Evolutionary conservation across 1,140 invertebrate genomes (phyloP).

Genomic region (Cotesia chilonis): DNA sequence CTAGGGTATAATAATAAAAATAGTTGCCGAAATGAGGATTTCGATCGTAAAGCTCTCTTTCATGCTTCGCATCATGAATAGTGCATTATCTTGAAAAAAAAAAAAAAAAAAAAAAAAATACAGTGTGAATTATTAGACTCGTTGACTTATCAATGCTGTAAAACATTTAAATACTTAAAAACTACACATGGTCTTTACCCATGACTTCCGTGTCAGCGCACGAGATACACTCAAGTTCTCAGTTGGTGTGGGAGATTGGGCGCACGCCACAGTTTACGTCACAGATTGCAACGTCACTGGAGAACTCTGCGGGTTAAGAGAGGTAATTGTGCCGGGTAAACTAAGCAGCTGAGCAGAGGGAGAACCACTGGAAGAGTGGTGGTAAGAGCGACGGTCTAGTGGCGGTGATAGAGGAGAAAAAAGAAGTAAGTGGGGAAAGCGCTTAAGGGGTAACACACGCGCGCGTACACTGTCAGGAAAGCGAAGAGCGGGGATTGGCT

Average conservation of each 20-base stretch:
- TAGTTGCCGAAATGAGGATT: too few relatives aligned
- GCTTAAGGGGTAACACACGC: constrained; percentile 36
- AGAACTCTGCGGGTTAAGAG: constrained; percentile 47
- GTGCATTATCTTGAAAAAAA: too few relatives aligned
- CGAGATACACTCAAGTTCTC: constrained; percentile 11
- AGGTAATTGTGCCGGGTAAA: neutral
- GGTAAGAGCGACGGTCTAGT: constrained; percentile 29
- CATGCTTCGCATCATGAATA: too few relatives aligned
- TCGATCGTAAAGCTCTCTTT: too few relatives aligned
- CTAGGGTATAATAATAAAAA: too few relatives aligned
- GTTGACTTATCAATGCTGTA: too few relatives aligned
- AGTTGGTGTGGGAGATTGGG: constrained; percentile 33
- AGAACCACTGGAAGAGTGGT: constrained; percentile 24
- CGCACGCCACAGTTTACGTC: constrained; percentile 40
- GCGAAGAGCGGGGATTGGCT: constrained; percentile 64
- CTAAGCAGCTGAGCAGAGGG: constrained; percentile 16
- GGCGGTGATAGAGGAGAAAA: constrained; percentile 26
- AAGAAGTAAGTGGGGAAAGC: constrained; percentile 30
- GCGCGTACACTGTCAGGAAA: constrained; percentile 37
- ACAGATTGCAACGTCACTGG: constrained; percentile 58
- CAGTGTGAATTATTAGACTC: too few relatives aligned
- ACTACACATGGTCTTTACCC: neutral
- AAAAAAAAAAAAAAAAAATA: too few relatives aligned
- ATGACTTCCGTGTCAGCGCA: neutral
- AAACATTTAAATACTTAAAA: too few relatives aligned